Percentiles rank a stretch among this genome's conserved stretches.
Conservation (phyloP, 2,888 invertebrate genomes). For the Elgonia sp. region DNA sequence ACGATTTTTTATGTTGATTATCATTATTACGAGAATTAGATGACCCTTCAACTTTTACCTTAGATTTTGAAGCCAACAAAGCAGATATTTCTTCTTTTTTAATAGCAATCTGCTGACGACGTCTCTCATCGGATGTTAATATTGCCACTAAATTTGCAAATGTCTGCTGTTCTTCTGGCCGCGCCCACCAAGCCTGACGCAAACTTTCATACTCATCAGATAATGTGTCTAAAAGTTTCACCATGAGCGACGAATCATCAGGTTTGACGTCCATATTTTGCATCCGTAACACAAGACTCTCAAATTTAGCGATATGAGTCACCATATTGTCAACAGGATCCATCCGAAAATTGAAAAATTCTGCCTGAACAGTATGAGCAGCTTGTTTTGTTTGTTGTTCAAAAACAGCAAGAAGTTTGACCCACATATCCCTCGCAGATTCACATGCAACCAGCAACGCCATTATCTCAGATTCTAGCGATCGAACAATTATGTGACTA, state of each 20-base stretch:
- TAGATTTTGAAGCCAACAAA: conserved; percentile 36
- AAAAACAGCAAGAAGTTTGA: conserved; percentile 59
- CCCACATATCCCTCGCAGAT: conserved; percentile 58
- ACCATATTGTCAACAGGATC: conserved; percentile 53
- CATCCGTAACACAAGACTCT: conserved; percentile 59
- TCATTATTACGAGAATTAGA: neutral
- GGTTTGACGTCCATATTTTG: conserved; percentile 68
- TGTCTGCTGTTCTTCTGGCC: conserved; percentile 56
- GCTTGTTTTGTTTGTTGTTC: conserved; percentile 71
- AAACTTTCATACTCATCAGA: conserved; percentile 64
- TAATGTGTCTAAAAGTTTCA: conserved; percentile 61
- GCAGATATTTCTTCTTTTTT: conserved; percentile 56
- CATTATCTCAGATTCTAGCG: conserved; percentile 60
- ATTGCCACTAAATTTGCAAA: conserved; percentile 42
- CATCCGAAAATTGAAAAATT: conserved; percentile 66
- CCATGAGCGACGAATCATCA: conserved; percentile 65
- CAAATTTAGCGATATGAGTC: conserved; percentile 60
- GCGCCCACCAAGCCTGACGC: conserved; percentile 65
- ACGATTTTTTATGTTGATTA: neutral
- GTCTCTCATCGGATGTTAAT: conserved; percentile 53
- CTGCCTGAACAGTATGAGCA: conserved; percentile 64
- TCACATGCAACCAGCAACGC: conserved; percentile 62
- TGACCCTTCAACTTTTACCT: neutral
- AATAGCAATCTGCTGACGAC: conserved; percentile 34
- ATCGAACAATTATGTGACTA: conserved; percentile 54